A percentile compares a stretch with the other conserved stretches of the same genome.
These are phyloP conservation scores for Heliornis fulica DNA, from an alignment of 2,113 vertebrate genomes.

Conservation along the genomic window DNA sequence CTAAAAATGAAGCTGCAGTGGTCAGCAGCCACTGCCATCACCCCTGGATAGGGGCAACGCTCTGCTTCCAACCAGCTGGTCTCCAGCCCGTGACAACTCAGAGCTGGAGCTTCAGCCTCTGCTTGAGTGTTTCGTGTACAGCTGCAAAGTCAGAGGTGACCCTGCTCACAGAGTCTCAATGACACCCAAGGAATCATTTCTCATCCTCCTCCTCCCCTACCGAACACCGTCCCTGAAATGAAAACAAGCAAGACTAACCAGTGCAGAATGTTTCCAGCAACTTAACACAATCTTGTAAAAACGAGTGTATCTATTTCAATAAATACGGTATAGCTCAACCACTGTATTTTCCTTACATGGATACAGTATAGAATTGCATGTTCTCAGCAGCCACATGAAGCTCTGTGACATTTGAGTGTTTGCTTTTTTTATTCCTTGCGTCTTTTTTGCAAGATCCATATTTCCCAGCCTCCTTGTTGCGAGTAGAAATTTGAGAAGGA, in stretches of 20 bases:
- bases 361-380: constrained; percentile 67
- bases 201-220: constrained; percentile 5
- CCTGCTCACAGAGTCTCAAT: constrained; percentile 53
- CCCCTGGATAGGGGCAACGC: constrained; percentile 12
- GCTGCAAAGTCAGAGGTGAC: constrained; percentile 25
- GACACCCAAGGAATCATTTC: constrained; percentile 50
- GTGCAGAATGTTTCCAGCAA: constrained; percentile 61
- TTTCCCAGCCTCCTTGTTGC: constrained; percentile 70
- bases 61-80: constrained; percentile 18
- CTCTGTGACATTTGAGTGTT: constrained; percentile 66
- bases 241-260: constrained; percentile 66
- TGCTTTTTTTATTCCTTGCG: constrained; percentile 2
- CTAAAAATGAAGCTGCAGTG: constrained; percentile 37
- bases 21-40: not conserved
- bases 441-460: constrained; percentile 72
- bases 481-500: constrained; percentile 75
- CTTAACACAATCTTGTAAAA: constrained; percentile 62
- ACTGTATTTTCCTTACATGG: constrained; percentile 43
- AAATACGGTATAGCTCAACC: constrained; percentile 38
- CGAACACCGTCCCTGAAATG: constrained; percentile 36
- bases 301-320: constrained; percentile 57
- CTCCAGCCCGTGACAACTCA: not conserved
- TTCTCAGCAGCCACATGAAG: constrained; percentile 66
- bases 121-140: not conserved
- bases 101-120: constrained; percentile 19